Conservation (phyloP, 2,797 vertebrate genomes). For the Pseudopleuronectes americanus region DNA sequence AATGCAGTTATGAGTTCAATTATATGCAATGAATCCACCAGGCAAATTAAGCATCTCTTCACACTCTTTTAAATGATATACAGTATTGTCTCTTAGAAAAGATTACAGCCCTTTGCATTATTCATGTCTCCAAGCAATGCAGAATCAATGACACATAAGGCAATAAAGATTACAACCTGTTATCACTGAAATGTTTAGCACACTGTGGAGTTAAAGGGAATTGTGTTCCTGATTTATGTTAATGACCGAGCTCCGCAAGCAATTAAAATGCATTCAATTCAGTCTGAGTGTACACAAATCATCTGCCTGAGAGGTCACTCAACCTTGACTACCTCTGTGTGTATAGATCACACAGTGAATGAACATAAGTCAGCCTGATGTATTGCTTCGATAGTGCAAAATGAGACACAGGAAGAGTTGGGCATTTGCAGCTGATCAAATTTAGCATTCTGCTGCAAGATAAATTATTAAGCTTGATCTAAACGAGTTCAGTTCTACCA, state of each 20-base stretch:
- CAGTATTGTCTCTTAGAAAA: conserved; percentile 54
- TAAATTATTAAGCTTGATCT: conserved; percentile 43
- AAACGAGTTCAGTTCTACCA: conserved; percentile 36
- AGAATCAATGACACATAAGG: conserved; percentile 72
- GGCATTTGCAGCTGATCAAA: conserved; percentile 34
- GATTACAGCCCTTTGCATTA: conserved; percentile 70
- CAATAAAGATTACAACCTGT: conserved; percentile 80
- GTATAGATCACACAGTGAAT: conserved; percentile 49
- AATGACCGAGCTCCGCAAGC: conserved; percentile 60
- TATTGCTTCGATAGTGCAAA: conserved; percentile 30
- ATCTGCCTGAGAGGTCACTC: conserved; percentile 71
- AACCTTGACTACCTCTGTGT: conserved; percentile 56
- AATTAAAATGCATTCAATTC: conserved; percentile 72
- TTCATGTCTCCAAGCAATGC: conserved; percentile 66
- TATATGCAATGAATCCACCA: conserved; percentile 55
- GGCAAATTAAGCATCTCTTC: conserved; percentile 41
- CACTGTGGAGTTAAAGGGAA: conserved; percentile 70
- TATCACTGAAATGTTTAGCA: conserved; percentile 77
- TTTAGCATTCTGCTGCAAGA: conserved; percentile 48
- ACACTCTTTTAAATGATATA: conserved; percentile 62
- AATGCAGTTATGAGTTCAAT: conserved; percentile 59
- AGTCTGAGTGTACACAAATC: conserved; percentile 71
- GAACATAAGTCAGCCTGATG: conserved; percentile 42
- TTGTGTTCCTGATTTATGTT: conserved; percentile 70
- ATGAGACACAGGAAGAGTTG: conserved; percentile 11